Base-by-base conservation (phyloP, 2,797 vertebrate species). In the Eulemur mongoz region DNA sequence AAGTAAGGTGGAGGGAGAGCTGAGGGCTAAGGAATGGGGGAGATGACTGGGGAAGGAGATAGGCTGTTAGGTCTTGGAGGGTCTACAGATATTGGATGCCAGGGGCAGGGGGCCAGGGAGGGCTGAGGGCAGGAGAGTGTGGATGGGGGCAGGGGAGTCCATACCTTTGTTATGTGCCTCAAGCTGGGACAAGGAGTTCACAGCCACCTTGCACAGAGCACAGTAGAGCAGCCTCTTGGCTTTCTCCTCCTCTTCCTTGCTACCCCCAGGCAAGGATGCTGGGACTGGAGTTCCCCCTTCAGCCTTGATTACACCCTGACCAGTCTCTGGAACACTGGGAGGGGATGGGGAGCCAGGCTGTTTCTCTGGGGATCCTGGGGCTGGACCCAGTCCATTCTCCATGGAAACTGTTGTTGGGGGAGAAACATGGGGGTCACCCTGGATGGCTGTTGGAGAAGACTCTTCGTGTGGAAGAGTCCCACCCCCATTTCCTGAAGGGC, bases 131-230 rank as follows among this genome's bases (percentile, higher is more conserved):
- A 50, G 85, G 57, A 32, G 61, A 11, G 9, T 20, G 35, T 52
- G 40, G 20, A 13, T 4, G 18, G 80, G 32, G 54, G 40, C 35
- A 32, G 57, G 32, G 52, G 38, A 48, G 18, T 5, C 40, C 85
- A 94, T 97, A 99, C 99, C 99, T 99, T 99, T 99, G 98, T 99
- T 99, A 97, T 99, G 99, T 1, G 99, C 99, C 98, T 99, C 99
- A 45, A 99, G 98, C 97, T 99, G 99, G 92, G 99, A 98, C 89
- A 98, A 85, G 99, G 99, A 99, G 97, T 99, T 99, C 94, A 99
- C 99, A 5, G 99, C 99, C 94, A 99, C 99, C 98, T 99, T 99
- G 98, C 99, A 99, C 94, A 99, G 98, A 32, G 99, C 99, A 91
- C 99, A 99, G 98, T 99, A 99, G 85, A 99, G 98, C 98, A 99